Evolutionary conservation across 1,140 invertebrate species (phyloP).

Genomic region (Drosophila trapezifrons): DNA sequence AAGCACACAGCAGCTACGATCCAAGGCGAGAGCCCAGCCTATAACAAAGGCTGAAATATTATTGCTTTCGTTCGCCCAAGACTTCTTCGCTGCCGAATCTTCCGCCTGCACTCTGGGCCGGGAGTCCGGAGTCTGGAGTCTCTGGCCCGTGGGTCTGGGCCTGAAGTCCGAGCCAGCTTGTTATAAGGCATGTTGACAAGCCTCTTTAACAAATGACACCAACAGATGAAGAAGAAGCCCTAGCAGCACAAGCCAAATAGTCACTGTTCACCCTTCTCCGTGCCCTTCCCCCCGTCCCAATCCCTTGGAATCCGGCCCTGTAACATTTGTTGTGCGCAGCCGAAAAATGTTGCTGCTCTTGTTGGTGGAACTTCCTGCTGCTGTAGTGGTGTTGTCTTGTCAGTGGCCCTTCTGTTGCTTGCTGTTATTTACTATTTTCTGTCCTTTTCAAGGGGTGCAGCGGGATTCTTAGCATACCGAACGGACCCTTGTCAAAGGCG

Average conservation of each 20-base stretch:
- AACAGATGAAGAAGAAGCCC: conserved; percentile 63
- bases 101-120: conserved; percentile 13
- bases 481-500: conserved; percentile 47
- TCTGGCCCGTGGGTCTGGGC: conserved; percentile 24
- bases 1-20: too few species aligned
- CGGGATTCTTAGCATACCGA: conserved; percentile 26
- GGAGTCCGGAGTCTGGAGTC: conserved; percentile 3
- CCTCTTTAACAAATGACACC: conserved; percentile 83
- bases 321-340: conserved; percentile 74
- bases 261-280: conserved; percentile 41
- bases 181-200: conserved; percentile 83
- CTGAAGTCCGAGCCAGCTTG: conserved; percentile 72
- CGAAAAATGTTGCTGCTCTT: conserved; percentile 73
- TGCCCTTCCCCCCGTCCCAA: neutral
- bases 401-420: conserved; percentile 59
- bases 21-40: conserved; percentile 56
- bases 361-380: conserved; percentile 30
- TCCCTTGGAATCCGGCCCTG: conserved; percentile 48
- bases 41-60: conserved; percentile 82
- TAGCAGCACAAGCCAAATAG: conserved; percentile 62
- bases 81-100: conserved; percentile 33
- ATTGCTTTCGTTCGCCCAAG: conserved; percentile 65
- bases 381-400: conserved; percentile 29
- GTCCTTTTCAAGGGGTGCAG: conserved; percentile 44
- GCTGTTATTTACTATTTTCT: conserved; percentile 76